Evolutionary conservation across 1,140 invertebrate genomes (phyloP).

Genomic region (Pseudomyrmex dendroicus): DNA sequence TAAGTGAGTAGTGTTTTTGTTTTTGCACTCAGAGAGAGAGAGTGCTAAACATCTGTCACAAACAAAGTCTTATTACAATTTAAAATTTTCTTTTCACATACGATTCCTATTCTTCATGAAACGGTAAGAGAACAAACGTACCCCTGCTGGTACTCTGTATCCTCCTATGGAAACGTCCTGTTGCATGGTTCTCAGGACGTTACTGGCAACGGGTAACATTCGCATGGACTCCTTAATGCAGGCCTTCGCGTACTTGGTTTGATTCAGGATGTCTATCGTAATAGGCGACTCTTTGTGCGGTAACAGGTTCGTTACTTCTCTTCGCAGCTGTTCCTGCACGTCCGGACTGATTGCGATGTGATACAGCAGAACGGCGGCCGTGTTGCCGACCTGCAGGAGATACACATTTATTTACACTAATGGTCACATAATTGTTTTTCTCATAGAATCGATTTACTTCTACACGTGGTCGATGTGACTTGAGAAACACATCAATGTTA

Average conservation of each 20-base stretch:
- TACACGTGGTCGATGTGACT: too few species aligned
- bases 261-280: slow-evolving; percentile 85
- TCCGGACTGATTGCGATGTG: slow-evolving; percentile 87
- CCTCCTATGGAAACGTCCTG: slow-evolving; percentile 81
- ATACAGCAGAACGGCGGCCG: slow-evolving; percentile 85
- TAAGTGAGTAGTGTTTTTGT: neutral
- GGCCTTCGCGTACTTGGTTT: slow-evolving; percentile 87
- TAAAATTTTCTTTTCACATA: neutral
- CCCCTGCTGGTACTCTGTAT: slow-evolving; percentile 84
- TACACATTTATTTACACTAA: neutral
- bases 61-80: neutral
- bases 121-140: slow-evolving; percentile 69
- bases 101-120: too few species aligned
- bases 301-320: slow-evolving; percentile 87
- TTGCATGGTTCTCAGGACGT: slow-evolving; percentile 83
- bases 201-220: slow-evolving; percentile 84
- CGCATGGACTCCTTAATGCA: slow-evolving; percentile 90
- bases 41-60: too few species aligned
- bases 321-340: slow-evolving; percentile 88
- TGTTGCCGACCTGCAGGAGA: slow-evolving; percentile 77
- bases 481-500: too few species aligned
- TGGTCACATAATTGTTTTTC: too few species aligned
- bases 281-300: slow-evolving; percentile 83
- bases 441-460: too few species aligned
- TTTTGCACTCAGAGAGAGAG: neutral